A percentile compares a stretch with the other conserved stretches of the same genome.
Conservation (phyloP, 2,888 invertebrate genomes). For the Chorisops tibialis region DNA sequence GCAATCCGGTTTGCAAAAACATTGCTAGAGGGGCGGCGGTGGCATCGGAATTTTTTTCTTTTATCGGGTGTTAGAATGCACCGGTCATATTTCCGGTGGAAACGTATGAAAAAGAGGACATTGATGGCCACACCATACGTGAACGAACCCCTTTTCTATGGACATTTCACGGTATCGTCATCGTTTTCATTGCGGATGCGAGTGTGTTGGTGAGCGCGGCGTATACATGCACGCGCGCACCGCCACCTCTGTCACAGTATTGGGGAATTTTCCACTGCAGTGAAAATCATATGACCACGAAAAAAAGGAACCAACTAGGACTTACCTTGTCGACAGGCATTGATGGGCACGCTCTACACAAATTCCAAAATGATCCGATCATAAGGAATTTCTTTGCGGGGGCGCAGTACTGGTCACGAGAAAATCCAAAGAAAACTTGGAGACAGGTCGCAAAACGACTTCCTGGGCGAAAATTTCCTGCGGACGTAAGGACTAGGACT, state of each 20-base stretch:
- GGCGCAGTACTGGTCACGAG: conserved; percentile 16
- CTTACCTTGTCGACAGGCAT: conserved; percentile 95
- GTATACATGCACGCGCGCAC: conserved; percentile 21
- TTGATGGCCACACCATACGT: conserved; percentile 17
- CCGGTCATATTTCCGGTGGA: no score
- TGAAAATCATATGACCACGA: conserved; percentile 28
- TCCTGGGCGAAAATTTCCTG: no score
- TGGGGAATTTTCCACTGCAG: conserved; percentile 31
- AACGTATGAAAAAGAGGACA: conserved; percentile 12
- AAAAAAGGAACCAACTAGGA: not conserved
- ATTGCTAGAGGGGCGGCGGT: not conserved
- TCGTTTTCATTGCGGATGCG: not conserved
- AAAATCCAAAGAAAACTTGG: conserved; percentile 2
- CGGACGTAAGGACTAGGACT: no score
- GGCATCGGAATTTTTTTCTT: not conserved
- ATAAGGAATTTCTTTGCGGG: conserved; percentile 57
- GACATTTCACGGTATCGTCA: conserved; percentile 13
- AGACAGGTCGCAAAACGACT: no score
- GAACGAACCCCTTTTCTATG: conserved; percentile 8
- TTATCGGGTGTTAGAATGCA: no score
- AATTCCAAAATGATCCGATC: conserved; percentile 97
- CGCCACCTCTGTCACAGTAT: conserved; percentile 4
- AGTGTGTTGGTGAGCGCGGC: not conserved
- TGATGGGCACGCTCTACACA: conserved; percentile 94
- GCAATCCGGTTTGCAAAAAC: not conserved